Percentiles rank a stretch among this genome's conserved stretches.
Conservation (phyloP, 1,140 invertebrate species). For the Colletes latitarsis region DNA sequence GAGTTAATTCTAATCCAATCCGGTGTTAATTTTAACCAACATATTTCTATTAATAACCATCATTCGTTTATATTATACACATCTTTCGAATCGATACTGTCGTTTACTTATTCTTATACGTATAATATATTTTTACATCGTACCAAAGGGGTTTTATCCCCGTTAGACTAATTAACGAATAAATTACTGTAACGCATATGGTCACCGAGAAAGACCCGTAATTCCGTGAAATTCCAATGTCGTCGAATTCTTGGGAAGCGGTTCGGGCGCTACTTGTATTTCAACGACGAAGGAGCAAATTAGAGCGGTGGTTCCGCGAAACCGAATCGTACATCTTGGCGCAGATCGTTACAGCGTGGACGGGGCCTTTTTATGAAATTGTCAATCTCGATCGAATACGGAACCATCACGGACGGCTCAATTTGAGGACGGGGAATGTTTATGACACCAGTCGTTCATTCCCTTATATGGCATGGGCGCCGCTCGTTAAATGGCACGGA, state of each 20-base stretch:
- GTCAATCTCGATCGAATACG: slow-evolving; percentile 52
- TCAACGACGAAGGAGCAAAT: slow-evolving; percentile 35
- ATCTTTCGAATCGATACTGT: too few species aligned
- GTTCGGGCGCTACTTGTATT: not conserved
- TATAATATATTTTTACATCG: too few species aligned
- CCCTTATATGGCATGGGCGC: slow-evolving; percentile 52
- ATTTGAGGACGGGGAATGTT: slow-evolving; percentile 55
- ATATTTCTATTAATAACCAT: too few species aligned
- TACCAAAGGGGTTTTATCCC: too few species aligned
- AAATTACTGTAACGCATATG: too few species aligned
- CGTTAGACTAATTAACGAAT: too few species aligned
- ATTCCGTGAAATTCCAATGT: not conserved
- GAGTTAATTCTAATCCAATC: too few species aligned
- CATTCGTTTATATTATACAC: too few species aligned
- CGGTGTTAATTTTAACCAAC: too few species aligned
- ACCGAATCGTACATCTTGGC: slow-evolving; percentile 14
- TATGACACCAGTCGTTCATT: slow-evolving; percentile 42
- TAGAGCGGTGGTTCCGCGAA: slow-evolving; percentile 29
- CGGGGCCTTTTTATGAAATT: slow-evolving; percentile 49
- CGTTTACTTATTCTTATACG: too few species aligned
- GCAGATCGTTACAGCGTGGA: slow-evolving; percentile 23
- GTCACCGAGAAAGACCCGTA: too few species aligned
- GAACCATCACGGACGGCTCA: slow-evolving; percentile 51
- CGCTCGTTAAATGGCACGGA: slow-evolving; percentile 48
- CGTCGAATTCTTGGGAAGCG: not conserved